A percentile compares a stretch with the other conserved stretches of the same genome.
These are phyloP conservation scores for Perca flavescens DNA, from an alignment of 2,113 vertebrate species.

Conservation along the genomic window DNA sequence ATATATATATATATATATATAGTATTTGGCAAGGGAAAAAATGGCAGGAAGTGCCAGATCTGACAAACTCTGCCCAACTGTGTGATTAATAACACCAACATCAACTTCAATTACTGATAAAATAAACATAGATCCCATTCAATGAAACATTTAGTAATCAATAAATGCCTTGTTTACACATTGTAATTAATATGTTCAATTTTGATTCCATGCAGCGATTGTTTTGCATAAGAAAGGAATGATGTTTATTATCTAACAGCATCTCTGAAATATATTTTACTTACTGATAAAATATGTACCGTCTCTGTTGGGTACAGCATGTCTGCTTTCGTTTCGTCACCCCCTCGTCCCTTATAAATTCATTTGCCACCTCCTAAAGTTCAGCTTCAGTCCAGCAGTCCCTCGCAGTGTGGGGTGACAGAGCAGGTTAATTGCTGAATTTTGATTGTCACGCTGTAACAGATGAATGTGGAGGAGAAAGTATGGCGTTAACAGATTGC, in stretches of 20 bases:
- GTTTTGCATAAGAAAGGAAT: conserved; percentile 22
- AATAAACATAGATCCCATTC: conserved; percentile 2
- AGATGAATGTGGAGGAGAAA: conserved; percentile 59
- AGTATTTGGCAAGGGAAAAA: neutral
- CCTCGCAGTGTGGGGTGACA: conserved; percentile 69
- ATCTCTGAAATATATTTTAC: conserved; percentile 43
- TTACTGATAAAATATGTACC: conserved; percentile 34
- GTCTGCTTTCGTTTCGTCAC: conserved; percentile 58
- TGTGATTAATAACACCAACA: conserved; percentile 15
- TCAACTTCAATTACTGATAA: neutral
- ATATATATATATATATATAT: no score
- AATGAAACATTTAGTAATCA: conserved; percentile 16
- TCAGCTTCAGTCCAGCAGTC: conserved; percentile 75
- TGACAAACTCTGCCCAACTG: neutral
- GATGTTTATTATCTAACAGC: conserved; percentile 17
- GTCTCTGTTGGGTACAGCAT: conserved; percentile 34
- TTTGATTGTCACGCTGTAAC: conserved; percentile 71
- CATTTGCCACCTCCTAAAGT: conserved; percentile 72
- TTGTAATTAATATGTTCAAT: conserved; percentile 14
- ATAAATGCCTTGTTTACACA: conserved; percentile 6
- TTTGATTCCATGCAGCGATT: neutral
- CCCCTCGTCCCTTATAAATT: conserved; percentile 60
- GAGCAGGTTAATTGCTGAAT: conserved; percentile 78
- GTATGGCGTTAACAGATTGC: conserved; percentile 62
- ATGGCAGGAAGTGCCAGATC: neutral